Evolutionary conservation across 2,113 vertebrate species (phyloP), one percentile per base, ranked within the genome.

Genomic region (zebrafish (Danio rerio)): DNA sequence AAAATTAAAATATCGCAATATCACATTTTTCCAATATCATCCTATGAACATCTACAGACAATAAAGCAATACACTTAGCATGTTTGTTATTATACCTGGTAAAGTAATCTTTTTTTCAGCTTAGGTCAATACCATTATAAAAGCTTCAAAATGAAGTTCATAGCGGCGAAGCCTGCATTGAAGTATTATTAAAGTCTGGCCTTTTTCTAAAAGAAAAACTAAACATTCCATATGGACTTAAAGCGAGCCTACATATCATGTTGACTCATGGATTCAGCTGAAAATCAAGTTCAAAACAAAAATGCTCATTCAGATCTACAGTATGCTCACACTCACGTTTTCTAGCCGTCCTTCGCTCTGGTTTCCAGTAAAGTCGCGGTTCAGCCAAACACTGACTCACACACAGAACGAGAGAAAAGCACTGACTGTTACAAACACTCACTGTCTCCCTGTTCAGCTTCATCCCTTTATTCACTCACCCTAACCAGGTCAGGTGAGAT

Each of bases 401-500:
- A 42, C 70, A n/a, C 16, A 59, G 73, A 59, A 43, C 7, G 45
- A 52, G 50, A 52, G 69, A 21, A 20, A 16, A 72, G 49, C 69
- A 31, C 49, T 53, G 69, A 53, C 69, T 50, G 69, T 83, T 73
- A 63, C 49, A 78, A 70, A 76, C 74, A 50, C 50, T 45, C 21
- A 58, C 61, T 70, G 18, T 13, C 68, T 63, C 40, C 18, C 7
- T 11, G 71, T 58, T 80, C 40, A 59, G 50, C 69, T 79, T 73
- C 76, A 84, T 79, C 58, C 40, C 59, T 66, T 74, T 71, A 78
- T 53, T 63, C 82, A 73, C 71, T 71, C 70, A 62, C 49, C 61
- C 71, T 83, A 83, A 78, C 75, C 72, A 66, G 61, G 59, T 80
- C 83, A 74, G 82, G 77, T 80, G 82, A 74, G 69, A 63, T 55